Evolutionary conservation across 1,140 invertebrate species (phyloP), one percentile per base, ranked within the genome.

Genomic region (Dendrolimus punctatus): DNA sequence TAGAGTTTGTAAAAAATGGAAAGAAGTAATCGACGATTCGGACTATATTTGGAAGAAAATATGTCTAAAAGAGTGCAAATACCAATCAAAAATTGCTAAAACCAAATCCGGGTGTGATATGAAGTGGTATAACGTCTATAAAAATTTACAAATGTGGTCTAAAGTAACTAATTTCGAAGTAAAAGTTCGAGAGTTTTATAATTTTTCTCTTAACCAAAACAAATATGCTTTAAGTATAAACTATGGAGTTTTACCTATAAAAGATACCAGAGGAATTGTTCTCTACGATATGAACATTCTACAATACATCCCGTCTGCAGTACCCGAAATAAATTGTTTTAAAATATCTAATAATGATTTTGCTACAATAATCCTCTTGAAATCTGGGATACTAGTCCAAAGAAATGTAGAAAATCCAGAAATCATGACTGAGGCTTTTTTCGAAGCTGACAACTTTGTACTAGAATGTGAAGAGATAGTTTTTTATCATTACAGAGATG

Each of bases 51-150:
- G 81, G 81, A 62, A 72, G 6, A 62, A 64, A 56, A 67, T 73
- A 49, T 82, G 82, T 50, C 40, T 39, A 42, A 76, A 70, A 6
- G 80, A 85, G 51, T 83, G 63, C 48, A 66, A 63, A 57, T 65
- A 71, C 51, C 57, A 78, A 5, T 83, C 80, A 0, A 67, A 58
- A 57, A 71, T 85, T 23, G 82, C 80, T 1, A 83, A 72, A 66
- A 66, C 47, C 8, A 82, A 80, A 53, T 62, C 62, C n/a, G 76
- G 76, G 1, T 66, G 67, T n/a, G 67, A 74, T 41, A 66, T 67
- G 10, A 59, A 53, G 37, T 85, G 79, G 76, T 79, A 76, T 55
- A 64, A 85, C 40, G 66, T 85, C 10, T 85, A 76, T 52, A 77
- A 67, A 47, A 85, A 85, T 53, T 46, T 83, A 5, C 64, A 59